A percentile compares a stretch with the other conserved stretches of the same genome.
These are phyloP conservation scores for Dallia pectoralis DNA, from an alignment of 2,797 vertebrate genomes.

Conservation along the genomic window DNA sequence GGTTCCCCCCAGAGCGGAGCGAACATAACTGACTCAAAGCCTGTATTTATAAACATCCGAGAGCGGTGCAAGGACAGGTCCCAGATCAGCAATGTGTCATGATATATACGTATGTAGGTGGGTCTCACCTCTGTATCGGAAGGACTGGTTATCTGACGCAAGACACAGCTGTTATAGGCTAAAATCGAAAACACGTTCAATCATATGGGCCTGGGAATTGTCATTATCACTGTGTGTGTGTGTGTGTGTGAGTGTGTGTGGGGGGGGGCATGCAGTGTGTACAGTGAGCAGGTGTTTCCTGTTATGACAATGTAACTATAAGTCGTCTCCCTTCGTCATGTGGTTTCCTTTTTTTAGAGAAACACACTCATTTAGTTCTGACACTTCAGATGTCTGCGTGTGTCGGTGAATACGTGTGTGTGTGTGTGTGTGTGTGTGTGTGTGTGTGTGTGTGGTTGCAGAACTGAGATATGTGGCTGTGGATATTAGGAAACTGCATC, in stretches of 20 bases:
- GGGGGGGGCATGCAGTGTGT: not conserved
- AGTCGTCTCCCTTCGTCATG: constrained; percentile 55
- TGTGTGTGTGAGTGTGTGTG: not conserved
- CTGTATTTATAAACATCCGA: constrained; percentile 1
- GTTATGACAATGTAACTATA: constrained; percentile 60
- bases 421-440: not conserved
- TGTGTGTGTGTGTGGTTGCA: constrained; percentile 38
- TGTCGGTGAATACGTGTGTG: constrained; percentile 6
- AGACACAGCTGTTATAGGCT: too few relatives aligned
- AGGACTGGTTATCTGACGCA: too few relatives aligned
- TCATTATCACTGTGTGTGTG: not conserved
- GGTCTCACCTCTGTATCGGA: too few relatives aligned
- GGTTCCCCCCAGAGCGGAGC: not conserved
- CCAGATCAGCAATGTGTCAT: too few relatives aligned
- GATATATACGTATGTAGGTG: too few relatives aligned
- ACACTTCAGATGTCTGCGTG: constrained; percentile 21
- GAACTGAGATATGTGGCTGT: constrained; percentile 51
- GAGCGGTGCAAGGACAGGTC: not conserved
- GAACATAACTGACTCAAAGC: not conserved
- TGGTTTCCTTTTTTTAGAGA: constrained; percentile 53
- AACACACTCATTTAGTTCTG: constrained; percentile 33
- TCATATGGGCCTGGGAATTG: not conserved
- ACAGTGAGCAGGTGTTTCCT: constrained; percentile 69
- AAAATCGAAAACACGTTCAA: too few relatives aligned
- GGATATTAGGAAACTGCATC: constrained; percentile 59